phyloP scores from a whole-genome alignment of 2,888 invertebrate genomes.

The Thalpophila matura region DNA sequence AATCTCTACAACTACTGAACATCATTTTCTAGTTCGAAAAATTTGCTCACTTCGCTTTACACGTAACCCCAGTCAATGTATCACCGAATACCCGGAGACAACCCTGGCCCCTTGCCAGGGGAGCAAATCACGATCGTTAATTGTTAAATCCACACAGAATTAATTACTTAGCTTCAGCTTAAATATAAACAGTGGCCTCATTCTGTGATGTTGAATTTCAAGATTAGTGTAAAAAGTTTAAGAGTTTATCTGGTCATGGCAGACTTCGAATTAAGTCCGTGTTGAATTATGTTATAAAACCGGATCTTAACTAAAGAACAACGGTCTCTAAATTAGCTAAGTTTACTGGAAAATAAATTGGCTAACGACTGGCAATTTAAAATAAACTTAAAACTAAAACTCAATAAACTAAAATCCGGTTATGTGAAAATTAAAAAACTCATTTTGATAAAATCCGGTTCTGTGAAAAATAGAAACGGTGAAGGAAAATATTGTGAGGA shows the following conservation, averaged over 20 bases:
- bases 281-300: slow-evolving; percentile 31
- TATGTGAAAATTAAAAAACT: too few relatives aligned
- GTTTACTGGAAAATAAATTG: background rate
- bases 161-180: slow-evolving; percentile 46
- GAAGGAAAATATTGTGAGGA: too few relatives aligned
- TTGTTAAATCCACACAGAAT: slow-evolving; percentile 54
- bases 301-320: slow-evolving; percentile 4
- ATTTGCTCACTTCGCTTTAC: background rate
- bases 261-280: background rate
- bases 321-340: background rate
- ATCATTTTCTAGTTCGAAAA: background rate
- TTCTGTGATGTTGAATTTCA: slow-evolving; percentile 52
- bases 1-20: too few relatives aligned
- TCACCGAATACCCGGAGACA: slow-evolving; percentile 31
- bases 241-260: slow-evolving; percentile 16
- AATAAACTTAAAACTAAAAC: too few relatives aligned
- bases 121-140: slow-evolving; percentile 44
- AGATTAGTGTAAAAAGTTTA: slow-evolving; percentile 44
- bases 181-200: slow-evolving; percentile 49
- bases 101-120: slow-evolving; percentile 30
- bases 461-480: too few relatives aligned
- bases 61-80: slow-evolving; percentile 10
- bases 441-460: too few relatives aligned
- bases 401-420: too few relatives aligned
- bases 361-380: background rate